These are phyloP conservation scores for Bombus superbus DNA, from an alignment of 1,140 invertebrate genomes.

Conservation along the genomic window DNA sequence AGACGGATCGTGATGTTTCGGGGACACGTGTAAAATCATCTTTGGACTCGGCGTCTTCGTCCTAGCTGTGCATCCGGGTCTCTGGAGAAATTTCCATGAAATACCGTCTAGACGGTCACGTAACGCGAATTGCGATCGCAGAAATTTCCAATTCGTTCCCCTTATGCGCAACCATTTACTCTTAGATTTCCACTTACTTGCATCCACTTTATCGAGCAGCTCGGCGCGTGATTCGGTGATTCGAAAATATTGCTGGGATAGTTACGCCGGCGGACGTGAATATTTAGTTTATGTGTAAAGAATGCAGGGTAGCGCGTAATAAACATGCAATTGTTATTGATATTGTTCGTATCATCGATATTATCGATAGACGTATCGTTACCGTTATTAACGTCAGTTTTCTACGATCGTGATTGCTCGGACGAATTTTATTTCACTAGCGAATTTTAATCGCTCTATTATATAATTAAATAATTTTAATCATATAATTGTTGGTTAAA, in stretches of 20 bases:
- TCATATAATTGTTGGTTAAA: too few relatives aligned
- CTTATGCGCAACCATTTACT: constrained; percentile 51
- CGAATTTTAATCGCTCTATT: too few relatives aligned
- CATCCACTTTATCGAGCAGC: constrained; percentile 34
- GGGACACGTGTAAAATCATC: constrained; percentile 27
- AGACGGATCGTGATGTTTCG: constrained; percentile 25
- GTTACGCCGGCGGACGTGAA: neutral
- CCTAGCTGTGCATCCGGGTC: constrained; percentile 8
- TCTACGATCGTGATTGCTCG: too few relatives aligned
- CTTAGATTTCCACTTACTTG: constrained; percentile 64
- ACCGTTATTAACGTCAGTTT: too few relatives aligned
- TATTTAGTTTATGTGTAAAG: neutral
- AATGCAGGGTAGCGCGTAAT: neutral
- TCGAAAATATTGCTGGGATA: constrained; percentile 20
- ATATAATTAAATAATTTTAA: too few relatives aligned
- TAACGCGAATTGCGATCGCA: constrained; percentile 61
- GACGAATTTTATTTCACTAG: too few relatives aligned
- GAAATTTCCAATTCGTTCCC: constrained; percentile 63
- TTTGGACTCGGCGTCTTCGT: constrained; percentile 38
- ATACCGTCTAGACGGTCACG: constrained; percentile 61
- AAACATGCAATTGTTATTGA: neutral
- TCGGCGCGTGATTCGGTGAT: constrained; percentile 44
- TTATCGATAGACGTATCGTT: too few relatives aligned
- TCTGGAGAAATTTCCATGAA: constrained; percentile 67
- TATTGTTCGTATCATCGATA: too few relatives aligned